Evolutionary conservation across 1,140 invertebrate species (phyloP).

Genomic region (Saccostrea cuccullata): DNA sequence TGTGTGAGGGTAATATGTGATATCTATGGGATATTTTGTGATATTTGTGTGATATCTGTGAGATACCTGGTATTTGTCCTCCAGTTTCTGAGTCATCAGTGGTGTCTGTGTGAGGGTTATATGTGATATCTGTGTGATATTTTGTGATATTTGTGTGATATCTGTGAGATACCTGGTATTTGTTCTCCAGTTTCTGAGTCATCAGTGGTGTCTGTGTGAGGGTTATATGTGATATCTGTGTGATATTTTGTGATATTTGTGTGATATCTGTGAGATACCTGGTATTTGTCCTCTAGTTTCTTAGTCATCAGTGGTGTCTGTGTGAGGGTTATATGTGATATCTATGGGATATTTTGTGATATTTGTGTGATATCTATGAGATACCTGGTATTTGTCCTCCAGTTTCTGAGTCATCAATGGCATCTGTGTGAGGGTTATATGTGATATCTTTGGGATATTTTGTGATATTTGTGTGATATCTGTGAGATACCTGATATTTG

Average conservation of each 20-base stretch:
- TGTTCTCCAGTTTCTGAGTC: neutral
- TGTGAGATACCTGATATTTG: too few species aligned
- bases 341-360: neutral
- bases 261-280: neutral
- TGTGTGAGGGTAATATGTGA: too few species aligned
- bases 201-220: neutral
- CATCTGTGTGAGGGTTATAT: neutral
- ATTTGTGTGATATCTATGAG: neutral
- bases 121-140: too few species aligned
- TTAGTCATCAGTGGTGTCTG: neutral
- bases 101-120: too few species aligned
- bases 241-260: neutral
- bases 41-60: too few species aligned
- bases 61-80: too few species aligned
- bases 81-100: too few species aligned
- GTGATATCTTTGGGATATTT: neutral
- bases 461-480: neutral
- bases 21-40: too few species aligned
- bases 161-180: too few species aligned
- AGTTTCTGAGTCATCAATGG: too few species aligned
- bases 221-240: neutral
- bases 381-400: neutral
- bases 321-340: neutral
- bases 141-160: too few species aligned
- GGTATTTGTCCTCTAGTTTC: neutral